phyloP scores from a whole-genome alignment of 2,797 vertebrate genomes.

The Lepus oiostolus region DNA sequence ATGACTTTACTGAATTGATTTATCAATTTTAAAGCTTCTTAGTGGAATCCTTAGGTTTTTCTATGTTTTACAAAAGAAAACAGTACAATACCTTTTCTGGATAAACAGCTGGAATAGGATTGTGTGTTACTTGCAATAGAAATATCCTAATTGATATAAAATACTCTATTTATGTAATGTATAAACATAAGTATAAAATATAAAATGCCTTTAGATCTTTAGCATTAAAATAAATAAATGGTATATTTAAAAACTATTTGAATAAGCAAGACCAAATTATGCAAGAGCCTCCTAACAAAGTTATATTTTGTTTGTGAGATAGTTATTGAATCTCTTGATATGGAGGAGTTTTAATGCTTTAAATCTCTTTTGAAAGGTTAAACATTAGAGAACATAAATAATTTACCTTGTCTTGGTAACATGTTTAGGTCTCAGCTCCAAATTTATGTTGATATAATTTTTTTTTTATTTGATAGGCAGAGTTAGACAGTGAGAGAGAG shows the following conservation, averaged over 20 bases:
- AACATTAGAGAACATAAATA: constrained; percentile 29
- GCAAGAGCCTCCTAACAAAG: neutral
- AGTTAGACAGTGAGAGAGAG: too few species aligned
- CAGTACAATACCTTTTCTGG: neutral
- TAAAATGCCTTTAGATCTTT: neutral
- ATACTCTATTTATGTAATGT: too few species aligned
- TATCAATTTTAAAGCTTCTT: too few species aligned
- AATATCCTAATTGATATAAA: neutral
- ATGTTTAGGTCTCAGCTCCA: constrained; percentile 12
- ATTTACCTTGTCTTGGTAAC: neutral
- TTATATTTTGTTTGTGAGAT: constrained; percentile 1
- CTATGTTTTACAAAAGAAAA: neutral
- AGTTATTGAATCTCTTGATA: constrained; percentile 2
- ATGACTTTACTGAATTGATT: too few species aligned
- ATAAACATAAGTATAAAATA: neutral
- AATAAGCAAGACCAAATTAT: neutral
- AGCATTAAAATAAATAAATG: neutral
- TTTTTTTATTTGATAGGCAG: too few species aligned
- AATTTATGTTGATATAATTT: constrained; percentile 15
- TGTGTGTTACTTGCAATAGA: constrained; percentile 38
- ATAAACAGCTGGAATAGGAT: neutral
- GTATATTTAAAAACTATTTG: constrained; percentile 1
- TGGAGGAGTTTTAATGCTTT: constrained; percentile 34
- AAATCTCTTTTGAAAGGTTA: constrained; percentile 32
- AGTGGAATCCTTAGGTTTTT: neutral